phyloP scores from a whole-genome alignment of 1,140 invertebrate species.

The Nephila pilipes region DNA sequence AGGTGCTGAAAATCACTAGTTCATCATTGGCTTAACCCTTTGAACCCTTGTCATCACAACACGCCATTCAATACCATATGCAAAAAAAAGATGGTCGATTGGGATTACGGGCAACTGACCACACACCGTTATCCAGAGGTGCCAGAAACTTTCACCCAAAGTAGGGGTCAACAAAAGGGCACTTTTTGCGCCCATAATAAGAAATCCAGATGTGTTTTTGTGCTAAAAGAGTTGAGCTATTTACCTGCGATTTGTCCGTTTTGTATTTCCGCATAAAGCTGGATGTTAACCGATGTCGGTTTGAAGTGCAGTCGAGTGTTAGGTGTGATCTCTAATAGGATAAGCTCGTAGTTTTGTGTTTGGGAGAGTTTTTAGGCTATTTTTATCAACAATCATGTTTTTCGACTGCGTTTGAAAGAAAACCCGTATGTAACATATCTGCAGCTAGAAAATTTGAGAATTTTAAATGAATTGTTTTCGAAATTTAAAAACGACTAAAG shows the following conservation, averaged over 20 bases:
- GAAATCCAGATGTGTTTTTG: conserved; percentile 69
- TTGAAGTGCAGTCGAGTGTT: conserved; percentile 53
- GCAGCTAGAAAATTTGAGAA: no score
- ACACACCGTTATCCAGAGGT: background rate
- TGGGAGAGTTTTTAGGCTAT: background rate
- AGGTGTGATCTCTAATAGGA: conserved; percentile 18
- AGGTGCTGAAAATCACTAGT: conserved; percentile 70
- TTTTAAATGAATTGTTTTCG: no score
- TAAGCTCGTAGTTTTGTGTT: background rate
- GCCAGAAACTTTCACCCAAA: background rate
- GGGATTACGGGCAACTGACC: conserved; percentile 66
- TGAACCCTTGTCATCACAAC: conserved; percentile 62
- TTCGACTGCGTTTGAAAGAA: background rate
- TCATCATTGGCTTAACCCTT: conserved; percentile 75
- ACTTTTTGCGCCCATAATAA: background rate
- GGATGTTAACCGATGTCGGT: conserved; percentile 24
- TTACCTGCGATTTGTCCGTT: conserved; percentile 59
- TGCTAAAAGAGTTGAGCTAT: conserved; percentile 8
- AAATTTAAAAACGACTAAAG: no score
- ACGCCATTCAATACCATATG: conserved; percentile 1
- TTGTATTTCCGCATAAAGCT: background rate
- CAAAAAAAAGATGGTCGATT: background rate
- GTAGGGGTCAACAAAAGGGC: background rate
- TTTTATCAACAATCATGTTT: background rate
- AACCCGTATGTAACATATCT: no score